Base-by-base conservation (phyloP, 1,140 invertebrate species). In the Dendrolimus kikuchii region DNA sequence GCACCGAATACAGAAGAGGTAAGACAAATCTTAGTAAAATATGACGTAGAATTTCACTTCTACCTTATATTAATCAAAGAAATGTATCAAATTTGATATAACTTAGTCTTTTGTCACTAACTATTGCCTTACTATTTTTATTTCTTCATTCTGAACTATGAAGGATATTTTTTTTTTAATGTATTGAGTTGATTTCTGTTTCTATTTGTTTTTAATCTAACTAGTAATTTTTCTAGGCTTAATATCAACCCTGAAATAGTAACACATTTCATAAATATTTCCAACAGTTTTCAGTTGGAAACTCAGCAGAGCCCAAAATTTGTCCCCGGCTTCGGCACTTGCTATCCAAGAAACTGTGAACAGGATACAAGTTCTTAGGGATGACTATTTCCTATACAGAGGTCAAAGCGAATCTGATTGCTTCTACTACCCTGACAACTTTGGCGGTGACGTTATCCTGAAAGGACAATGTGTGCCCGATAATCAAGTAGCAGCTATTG, bases 381-480 rank as follows among this genome's bases (percentile, higher is more conserved):
- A 77, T 51, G 55, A 74, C 5, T 85, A 80, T 40, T 85, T 66
- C 46, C 39, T 60, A 5, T 4, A 40, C 5, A 59, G 73, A 53
- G 62, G 59, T 0, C 82, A 86, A 7, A 62, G 55, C 4, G 71
- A 70, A 5, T 67, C 71, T 0, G 59, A 69, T 39, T 86, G 82
- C 53, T 83, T 83, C 77, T 83, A 60, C 55, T 83, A 83, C 39
- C 82, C 80, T 5, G 66, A 81, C 42, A 79, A 78, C 23, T 51
- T 72, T 5, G 82, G 77, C 2, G 82, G 78, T 5, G 73, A 73
- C 5, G 76, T 83, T 0, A 46, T 77, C 9, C 53, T 77, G 5
- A 6, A 59, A 0, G 80, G 80, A 36, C 67, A 71, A 39, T 86
- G 82, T 50, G 48, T 62, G 7, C 41, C 64, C 6, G 45, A 59